Base-by-base conservation (phyloP, 2,797 vertebrate genomes). In the Pangasius djambal region DNA sequence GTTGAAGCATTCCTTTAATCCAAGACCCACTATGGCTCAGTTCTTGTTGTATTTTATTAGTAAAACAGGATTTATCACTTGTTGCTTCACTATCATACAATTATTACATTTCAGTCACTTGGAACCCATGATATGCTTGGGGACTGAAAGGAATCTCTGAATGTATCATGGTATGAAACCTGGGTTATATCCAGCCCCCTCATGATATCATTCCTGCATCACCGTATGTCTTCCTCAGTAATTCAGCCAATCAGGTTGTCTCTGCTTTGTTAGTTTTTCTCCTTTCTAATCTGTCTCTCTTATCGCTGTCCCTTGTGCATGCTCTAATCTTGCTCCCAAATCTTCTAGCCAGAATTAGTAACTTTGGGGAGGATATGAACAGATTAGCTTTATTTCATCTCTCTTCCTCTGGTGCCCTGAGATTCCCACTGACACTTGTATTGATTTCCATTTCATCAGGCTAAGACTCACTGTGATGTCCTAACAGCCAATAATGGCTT, bases 301-400 rank as follows among this genome's bases (percentile, higher is more conserved):
- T 81, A 89, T 88, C 88, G 74, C 70, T 82, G 31, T 72, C 72
- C 55, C 72, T 86, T 90, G 77, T 88, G 82, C 83, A 44, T 37
- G 40, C 20, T 70, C 59, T 65, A 88, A 90, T 92, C 91, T 90
- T 13, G 15, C 70, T 90, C 91, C 89, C 85, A 87, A 83, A 91
- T 92, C 90, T 91, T 85, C 78, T 86, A 34, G 92, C 90, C 83
- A 31, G 85, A 85, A 90, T 93, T 94, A 92, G 85, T 88, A 93
- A 92, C 90, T 93, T 94, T 89, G 89, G 25, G 81, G 25, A 69
- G 91, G 87, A 70, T 90, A 92, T 90, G 92, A 93, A 89, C 86
- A 91, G 94, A 96, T 95, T 94, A 95, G 84, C 82, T 91, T 88
- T 70, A 92, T 93, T 93, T 93, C 63, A 72, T 91, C 94, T 93